Conservation (phyloP, 1,140 invertebrate genomes). For the Himalopsyche phryganea region DNA sequence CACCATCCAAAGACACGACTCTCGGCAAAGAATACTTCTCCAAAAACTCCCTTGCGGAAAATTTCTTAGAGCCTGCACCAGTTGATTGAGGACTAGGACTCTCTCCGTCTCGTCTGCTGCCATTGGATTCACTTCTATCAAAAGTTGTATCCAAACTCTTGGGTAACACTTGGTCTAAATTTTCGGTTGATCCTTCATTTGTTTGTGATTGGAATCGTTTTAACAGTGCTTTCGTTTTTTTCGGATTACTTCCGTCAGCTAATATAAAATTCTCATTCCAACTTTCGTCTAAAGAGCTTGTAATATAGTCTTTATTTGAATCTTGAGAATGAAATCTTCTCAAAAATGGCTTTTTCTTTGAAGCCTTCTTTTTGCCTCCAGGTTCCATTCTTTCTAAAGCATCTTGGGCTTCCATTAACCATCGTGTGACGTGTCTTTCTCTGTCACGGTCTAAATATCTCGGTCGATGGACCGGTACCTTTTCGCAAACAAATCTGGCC, state of each 20-base stretch:
- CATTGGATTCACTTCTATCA: slow-evolving; percentile 29
- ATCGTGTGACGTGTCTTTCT: slow-evolving; percentile 48
- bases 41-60: slow-evolving; percentile 52
- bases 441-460: slow-evolving; percentile 49
- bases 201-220: slow-evolving; percentile 29
- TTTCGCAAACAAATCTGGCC: slow-evolving; percentile 49
- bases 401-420: slow-evolving; percentile 52
- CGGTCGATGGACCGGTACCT: slow-evolving; percentile 39
- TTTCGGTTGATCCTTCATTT: slow-evolving; percentile 9
- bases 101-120: slow-evolving; percentile 13
- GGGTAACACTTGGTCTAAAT: slow-evolving; percentile 14
- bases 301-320: slow-evolving; percentile 38
- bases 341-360: slow-evolving; percentile 41
- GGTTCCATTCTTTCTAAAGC: slow-evolving; percentile 47
- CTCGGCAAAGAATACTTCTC: slow-evolving; percentile 56
- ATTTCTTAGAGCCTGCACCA: slow-evolving; percentile 32
- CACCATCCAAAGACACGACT: slow-evolving; percentile 52
- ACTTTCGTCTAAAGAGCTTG: slow-evolving; percentile 41
- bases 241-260: slow-evolving; percentile 44
- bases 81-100: slow-evolving; percentile 20
- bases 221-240: slow-evolving; percentile 43
- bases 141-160: slow-evolving; percentile 11
- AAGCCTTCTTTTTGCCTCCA: slow-evolving; percentile 41
- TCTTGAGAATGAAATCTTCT: slow-evolving; percentile 40
- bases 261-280: slow-evolving; percentile 52